Conservation (phyloP, 1,140 invertebrate genomes). For the Calosoma granatense region DNA sequence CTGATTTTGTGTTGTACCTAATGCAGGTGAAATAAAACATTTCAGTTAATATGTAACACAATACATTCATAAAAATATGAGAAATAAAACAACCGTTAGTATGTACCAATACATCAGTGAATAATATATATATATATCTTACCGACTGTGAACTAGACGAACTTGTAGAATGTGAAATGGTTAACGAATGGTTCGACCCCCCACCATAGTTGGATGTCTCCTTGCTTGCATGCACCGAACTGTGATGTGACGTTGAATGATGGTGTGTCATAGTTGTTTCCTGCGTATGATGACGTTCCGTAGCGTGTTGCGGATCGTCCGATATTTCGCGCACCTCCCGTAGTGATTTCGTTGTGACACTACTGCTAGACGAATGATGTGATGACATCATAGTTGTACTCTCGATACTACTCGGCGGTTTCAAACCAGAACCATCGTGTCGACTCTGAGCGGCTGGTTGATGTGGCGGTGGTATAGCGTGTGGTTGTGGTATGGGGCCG, state of each 20-base stretch:
- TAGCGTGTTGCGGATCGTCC: slow-evolving; percentile 37
- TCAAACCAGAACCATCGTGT: slow-evolving; percentile 28
- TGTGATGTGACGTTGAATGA: slow-evolving; percentile 50
- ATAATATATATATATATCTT: too few relatives aligned
- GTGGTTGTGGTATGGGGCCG: slow-evolving; percentile 55
- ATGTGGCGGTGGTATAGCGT: slow-evolving; percentile 59
- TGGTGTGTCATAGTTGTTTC: slow-evolving; percentile 51
- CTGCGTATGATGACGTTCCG: slow-evolving; percentile 45
- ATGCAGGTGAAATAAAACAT: not conserved
- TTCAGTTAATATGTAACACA: too few relatives aligned
- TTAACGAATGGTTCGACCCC: slow-evolving; percentile 45
- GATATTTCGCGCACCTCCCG: slow-evolving; percentile 39
- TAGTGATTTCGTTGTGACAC: slow-evolving; percentile 43
- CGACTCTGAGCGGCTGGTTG: slow-evolving; percentile 41
- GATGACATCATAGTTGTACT: slow-evolving; percentile 58
- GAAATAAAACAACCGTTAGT: too few relatives aligned
- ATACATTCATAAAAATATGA: too few relatives aligned
- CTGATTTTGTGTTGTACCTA: slow-evolving; percentile 44
- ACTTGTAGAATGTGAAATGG: slow-evolving; percentile 52
- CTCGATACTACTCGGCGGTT: slow-evolving; percentile 38
- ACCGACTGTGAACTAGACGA: slow-evolving; percentile 49
- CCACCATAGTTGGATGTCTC: slow-evolving; percentile 46
- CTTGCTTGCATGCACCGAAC: slow-evolving; percentile 48
- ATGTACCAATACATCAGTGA: too few relatives aligned
- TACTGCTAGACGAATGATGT: slow-evolving; percentile 49